Percentiles rank a stretch among this genome's conserved stretches.
These are phyloP conservation scores for Panthera tigris DNA, from an alignment of 2,113 vertebrate genomes.

Conservation along the genomic window DNA sequence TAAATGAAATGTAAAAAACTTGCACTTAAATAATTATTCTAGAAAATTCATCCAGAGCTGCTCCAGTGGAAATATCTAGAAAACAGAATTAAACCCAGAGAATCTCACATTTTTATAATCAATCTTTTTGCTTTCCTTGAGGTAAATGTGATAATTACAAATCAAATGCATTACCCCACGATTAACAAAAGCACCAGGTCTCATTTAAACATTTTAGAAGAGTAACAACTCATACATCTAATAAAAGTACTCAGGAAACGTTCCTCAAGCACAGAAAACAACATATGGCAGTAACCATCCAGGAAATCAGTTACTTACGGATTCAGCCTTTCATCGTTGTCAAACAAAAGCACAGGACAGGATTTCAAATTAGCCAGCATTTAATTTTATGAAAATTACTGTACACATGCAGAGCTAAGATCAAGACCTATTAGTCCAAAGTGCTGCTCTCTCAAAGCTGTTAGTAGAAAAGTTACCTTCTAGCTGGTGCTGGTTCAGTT, in stretches of 20 bases:
- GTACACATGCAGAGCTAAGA: conserved; percentile 71
- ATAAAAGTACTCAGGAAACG: not conserved
- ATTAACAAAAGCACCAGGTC: not conserved
- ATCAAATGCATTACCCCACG: not conserved
- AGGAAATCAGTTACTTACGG: conserved; percentile 38
- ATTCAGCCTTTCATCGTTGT: not conserved
- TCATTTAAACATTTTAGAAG: conserved; percentile 34
- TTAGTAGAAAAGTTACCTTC: conserved; percentile 51
- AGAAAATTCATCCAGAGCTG: conserved; percentile 27
- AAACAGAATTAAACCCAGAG: conserved; percentile 38
- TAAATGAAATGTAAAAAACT: not conserved
- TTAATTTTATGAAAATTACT: not conserved
- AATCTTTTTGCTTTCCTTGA: conserved; percentile 7
- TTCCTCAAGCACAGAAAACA: not conserved
- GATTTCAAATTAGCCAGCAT: conserved; percentile 49
- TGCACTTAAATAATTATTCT: conserved; percentile 45
- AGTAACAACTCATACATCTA: not conserved
- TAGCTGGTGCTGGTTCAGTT: conserved; percentile 73
- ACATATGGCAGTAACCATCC: not conserved
- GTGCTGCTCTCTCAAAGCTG: conserved; percentile 61
- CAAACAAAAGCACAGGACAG: not conserved
- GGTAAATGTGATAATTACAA: not conserved
- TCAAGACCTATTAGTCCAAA: conserved; percentile 43
- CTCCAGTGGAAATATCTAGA: conserved; percentile 11
- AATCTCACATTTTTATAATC: not conserved